Evolutionary conservation across 2,797 vertebrate species (phyloP), one percentile per base, ranked within the genome.

Genomic region (Notamacropus eugenii): DNA sequence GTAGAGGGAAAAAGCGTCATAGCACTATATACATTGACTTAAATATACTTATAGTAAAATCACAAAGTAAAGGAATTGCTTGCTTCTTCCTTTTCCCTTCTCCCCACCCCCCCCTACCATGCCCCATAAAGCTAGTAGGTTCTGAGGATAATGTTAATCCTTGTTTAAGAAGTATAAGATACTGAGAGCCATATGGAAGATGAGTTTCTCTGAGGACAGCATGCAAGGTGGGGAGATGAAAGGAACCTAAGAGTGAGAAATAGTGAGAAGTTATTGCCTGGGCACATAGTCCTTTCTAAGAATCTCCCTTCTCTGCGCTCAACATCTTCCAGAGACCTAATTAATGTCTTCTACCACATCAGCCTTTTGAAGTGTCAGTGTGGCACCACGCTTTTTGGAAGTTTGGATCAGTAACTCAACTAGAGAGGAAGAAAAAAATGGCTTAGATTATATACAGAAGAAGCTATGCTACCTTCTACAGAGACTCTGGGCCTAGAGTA

Each of bases 41-140:
- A 67, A 67, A 34, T 67, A 50, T n/a, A 67, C 31, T 67, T 5
- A 67, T 50, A 87, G 10, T 28, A 46, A 82, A 74, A 82, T 24
- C 10, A 87, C 9, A 28, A 14, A 16, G 28, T 34, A n/a, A 34
- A 34, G 13, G 19, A 46, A 24, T 46, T 82, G 19, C 24, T 19
- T 82, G n/a, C 67, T 82, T n/a, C 34, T 67, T 67, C 62, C 3
- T 67, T 67, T 67, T n/a, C 29, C 31, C 11, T 4, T 12, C 12
- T 4, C 3, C 31, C 4, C 4, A 12, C 12, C 11, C 29, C 2
- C 29, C 10, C 4, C 0, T 1, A 52, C 52, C 52, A 52, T 52
- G 52, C 29, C 34, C 67, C 67, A n/a, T 40, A 74, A 74, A 74
- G 16, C 67, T 62, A 13, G 29, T 59, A 22, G 67, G n/a, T 40